Conservation (phyloP, 2,113 vertebrate species). For the Atractosteus spatula region DNA sequence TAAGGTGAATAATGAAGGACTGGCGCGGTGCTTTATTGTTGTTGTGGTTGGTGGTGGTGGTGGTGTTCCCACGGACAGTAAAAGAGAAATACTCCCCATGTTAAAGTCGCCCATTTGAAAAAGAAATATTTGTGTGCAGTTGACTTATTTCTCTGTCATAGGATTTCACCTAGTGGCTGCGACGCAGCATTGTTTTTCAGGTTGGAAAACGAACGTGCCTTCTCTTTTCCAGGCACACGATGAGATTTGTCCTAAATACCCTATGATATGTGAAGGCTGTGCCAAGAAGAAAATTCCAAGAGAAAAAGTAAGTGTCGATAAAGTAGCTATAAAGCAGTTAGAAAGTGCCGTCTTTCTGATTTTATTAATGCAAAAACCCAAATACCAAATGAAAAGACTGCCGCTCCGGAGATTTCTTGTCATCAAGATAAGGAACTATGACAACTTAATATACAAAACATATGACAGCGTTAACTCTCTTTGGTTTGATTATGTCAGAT, state of each 20-base stretch:
- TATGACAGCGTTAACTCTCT: too few relatives aligned
- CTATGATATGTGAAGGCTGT: slow-evolving; percentile 88
- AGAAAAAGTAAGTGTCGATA: slow-evolving; percentile 72
- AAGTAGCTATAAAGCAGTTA: neutral
- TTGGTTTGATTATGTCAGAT: too few relatives aligned
- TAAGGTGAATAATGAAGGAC: slow-evolving; percentile 52
- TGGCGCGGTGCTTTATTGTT: neutral
- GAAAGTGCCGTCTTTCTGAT: neutral
- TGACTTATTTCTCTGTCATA: too few relatives aligned
- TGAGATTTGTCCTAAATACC: slow-evolving; percentile 87
- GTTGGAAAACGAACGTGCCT: neutral
- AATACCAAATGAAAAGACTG: too few relatives aligned
- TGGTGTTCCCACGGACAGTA: neutral
- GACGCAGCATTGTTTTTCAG: neutral
- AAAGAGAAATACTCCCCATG: neutral
- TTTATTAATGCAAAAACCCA: neutral
- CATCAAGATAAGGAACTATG: too few relatives aligned
- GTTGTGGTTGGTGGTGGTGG: too few relatives aligned
- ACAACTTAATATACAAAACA: too few relatives aligned
- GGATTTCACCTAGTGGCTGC: neutral
- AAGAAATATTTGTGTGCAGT: too few relatives aligned
- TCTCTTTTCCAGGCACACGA: slow-evolving; percentile 75
- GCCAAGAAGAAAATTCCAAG: slow-evolving; percentile 87
- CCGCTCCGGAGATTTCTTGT: too few relatives aligned
- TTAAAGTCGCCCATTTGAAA: neutral